Evolutionary conservation across 1,140 invertebrate species (phyloP).

Genomic region (Micrasema longulum): DNA sequence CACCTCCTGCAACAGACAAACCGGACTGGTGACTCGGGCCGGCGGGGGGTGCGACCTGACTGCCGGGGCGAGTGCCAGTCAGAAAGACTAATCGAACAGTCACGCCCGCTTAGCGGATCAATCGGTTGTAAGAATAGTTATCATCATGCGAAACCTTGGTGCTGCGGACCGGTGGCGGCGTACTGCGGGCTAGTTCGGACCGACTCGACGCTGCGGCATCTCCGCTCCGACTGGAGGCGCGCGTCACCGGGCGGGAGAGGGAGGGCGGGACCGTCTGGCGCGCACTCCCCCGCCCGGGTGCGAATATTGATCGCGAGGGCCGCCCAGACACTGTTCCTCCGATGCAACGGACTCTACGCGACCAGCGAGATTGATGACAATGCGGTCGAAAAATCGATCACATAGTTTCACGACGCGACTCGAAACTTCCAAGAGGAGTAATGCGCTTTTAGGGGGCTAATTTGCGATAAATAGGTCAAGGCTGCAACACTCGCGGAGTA

Average conservation of each 20-base stretch:
- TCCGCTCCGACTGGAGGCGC: conserved; percentile 36
- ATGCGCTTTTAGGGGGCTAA: neutral
- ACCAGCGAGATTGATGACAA: conserved; percentile 26
- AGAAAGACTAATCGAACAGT: conserved; percentile 69
- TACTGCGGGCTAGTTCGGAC: neutral
- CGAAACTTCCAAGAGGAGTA: conserved; percentile 5
- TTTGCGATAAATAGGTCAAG: conserved; percentile 29
- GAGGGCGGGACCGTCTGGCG: conserved; percentile 45
- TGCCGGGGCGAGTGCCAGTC: conserved; percentile 52
- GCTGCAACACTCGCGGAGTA: conserved; percentile 6
- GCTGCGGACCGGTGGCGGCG: conserved; percentile 8
- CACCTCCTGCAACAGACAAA: conserved; percentile 42
- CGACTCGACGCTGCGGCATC: conserved; percentile 32
- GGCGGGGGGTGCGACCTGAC: neutral
- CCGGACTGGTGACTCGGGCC: conserved; percentile 5
- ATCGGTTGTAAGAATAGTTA: conserved; percentile 58
- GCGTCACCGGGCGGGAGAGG: conserved; percentile 26
- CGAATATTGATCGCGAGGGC: conserved; percentile 62
- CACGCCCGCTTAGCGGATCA: conserved; percentile 66
- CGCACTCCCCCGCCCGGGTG: conserved; percentile 50
- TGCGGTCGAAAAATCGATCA: conserved; percentile 45
- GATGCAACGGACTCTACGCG: conserved; percentile 31
- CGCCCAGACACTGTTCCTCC: conserved; percentile 47
- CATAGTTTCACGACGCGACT: neutral
- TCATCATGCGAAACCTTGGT: conserved; percentile 58